Evolutionary conservation across 2,797 vertebrate species (phyloP), one percentile per base, ranked within the genome.

Genomic region (Coregonus ussuriensis): DNA sequence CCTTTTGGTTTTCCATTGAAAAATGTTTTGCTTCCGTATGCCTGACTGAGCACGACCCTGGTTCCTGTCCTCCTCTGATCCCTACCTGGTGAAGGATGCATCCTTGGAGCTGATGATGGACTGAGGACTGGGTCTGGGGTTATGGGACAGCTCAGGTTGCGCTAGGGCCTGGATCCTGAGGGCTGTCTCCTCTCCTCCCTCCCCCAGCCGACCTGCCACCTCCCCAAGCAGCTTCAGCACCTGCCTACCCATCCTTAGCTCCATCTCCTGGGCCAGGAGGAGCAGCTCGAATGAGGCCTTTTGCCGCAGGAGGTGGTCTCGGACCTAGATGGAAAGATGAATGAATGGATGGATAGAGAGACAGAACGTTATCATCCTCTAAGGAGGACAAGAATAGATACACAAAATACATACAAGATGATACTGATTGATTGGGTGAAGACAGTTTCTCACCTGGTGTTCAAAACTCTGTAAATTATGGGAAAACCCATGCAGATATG

Each of bases 211-310:
- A 66, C 89, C 75, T 11, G 91, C 82, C 65, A 96, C 76, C 37
- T 88, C 91, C 78, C 88, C 90, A 54, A 99, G 91, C 0, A 94
- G 94, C 71, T 76, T 78, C 77, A 85, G 78, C 62, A 94, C 85
- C 0, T 75, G 91, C 84, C 82, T 88, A 74, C 95, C 95, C 54
- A 88, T 93, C 78, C 91, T 94, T 62, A 95, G 80, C 86, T 98
- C 97, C 82, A 94, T 85, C 90, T 97, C 93, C 84, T 90, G 97
- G 59, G 93, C 93, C 74, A 98, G 82, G 56, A 93, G 94, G 71
- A 99, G 83, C 83, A 99, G 84, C 31, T 99, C 97, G 86, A 97
- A 97, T 0, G 95, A 96, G 0, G 95, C 93, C 83, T 96, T 98
- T 86, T 98, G 98, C 51, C 92, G 95, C 75, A 97, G 90, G 33